Conservation (phyloP, 2,888 invertebrate species). For the Hyposoter dolosus region DNA sequence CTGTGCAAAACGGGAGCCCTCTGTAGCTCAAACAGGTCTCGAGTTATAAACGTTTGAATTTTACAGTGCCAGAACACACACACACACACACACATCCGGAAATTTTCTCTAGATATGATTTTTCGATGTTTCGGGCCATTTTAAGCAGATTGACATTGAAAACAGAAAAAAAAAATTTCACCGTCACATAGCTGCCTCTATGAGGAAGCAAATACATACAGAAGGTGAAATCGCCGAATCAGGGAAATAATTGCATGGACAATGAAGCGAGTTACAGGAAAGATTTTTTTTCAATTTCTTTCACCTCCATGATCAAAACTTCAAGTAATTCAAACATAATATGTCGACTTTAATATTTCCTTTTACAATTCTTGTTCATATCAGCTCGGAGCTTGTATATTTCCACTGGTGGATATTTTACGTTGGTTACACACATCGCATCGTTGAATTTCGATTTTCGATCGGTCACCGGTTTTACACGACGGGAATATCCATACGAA, state of each 20-base stretch:
- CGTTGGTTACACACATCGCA: constrained; percentile 8
- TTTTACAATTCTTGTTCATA: background rate
- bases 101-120: too few relatives aligned
- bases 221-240: too few relatives aligned
- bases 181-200: too few relatives aligned
- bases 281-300: background rate
- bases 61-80: too few relatives aligned
- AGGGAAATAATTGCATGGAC: background rate
- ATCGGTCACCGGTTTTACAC: constrained; percentile 47
- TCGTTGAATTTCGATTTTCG: constrained; percentile 46
- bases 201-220: too few relatives aligned
- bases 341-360: background rate
- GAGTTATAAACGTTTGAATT: too few relatives aligned
- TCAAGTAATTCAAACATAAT: background rate
- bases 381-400: background rate
- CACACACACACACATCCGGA: too few relatives aligned
- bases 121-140: too few relatives aligned
- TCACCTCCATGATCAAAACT: background rate
- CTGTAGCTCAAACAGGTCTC: too few relatives aligned
- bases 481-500: constrained; percentile 15
- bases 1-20: too few relatives aligned
- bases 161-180: too few relatives aligned
- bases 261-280: background rate
- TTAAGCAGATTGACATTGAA: too few relatives aligned
- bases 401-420: background rate